A percentile compares a stretch with the other conserved stretches of the same genome.
phyloP scores from a whole-genome alignment of 64 coral and sea anemone genomes.

The Stichodactyla mertensii region DNA sequence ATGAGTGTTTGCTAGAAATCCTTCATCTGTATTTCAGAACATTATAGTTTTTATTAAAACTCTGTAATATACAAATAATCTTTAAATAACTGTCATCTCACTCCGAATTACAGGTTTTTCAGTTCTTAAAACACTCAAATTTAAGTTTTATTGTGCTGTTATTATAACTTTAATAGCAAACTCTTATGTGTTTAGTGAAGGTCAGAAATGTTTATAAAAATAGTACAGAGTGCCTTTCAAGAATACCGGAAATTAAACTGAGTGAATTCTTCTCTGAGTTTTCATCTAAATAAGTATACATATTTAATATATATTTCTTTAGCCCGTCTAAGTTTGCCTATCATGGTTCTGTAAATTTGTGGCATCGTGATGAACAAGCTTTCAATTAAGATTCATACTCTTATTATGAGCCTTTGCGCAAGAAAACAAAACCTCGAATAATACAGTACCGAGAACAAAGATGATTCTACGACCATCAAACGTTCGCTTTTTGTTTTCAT shows the following conservation, averaged over 20 bases:
- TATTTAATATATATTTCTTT: too few species aligned
- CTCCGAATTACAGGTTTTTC: neutral
- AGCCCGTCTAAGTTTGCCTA: too few species aligned
- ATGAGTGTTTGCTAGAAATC: neutral
- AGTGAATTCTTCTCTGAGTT: too few species aligned
- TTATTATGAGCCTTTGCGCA: too few species aligned
- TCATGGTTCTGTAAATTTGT: too few species aligned
- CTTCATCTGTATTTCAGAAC: neutral
- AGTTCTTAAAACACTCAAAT: neutral
- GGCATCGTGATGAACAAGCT: too few species aligned
- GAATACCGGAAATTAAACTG: neutral
- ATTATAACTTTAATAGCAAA: neutral
- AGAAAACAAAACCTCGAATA: too few species aligned
- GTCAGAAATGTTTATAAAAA: neutral
- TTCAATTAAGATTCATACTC: too few species aligned
- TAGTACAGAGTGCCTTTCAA: neutral
- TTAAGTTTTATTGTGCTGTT: neutral
- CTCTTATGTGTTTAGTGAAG: neutral
- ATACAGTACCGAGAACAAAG: too few species aligned
- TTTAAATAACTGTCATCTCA: constrained; percentile 3
- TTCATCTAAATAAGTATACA: too few species aligned
- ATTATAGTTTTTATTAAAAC: neutral
- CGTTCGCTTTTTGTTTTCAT: neutral
- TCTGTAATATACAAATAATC: neutral
- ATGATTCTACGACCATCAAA: too few species aligned